Evolutionary conservation across 2,113 vertebrate species (phyloP).

Genomic region (Chrysochloris asiatica): DNA sequence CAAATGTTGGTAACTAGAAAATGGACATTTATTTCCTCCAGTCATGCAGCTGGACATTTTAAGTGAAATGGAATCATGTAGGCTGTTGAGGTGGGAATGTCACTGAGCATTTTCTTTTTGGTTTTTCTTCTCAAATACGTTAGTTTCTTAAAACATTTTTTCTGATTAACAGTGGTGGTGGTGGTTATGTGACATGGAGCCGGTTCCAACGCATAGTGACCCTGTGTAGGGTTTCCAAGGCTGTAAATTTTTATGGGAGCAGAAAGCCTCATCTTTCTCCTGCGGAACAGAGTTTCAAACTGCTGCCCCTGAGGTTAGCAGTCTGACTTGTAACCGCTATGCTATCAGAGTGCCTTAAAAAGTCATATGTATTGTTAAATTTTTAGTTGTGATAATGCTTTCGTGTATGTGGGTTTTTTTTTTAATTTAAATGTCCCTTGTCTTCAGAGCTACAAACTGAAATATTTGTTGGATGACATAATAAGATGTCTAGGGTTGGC

Average conservation of each 20-base stretch:
- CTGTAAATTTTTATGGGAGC: no score
- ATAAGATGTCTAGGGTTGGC: constrained; percentile 6
- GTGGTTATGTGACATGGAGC: no score
- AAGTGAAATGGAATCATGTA: neutral
- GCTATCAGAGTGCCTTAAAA: no score
- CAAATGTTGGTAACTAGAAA: constrained; percentile 1
- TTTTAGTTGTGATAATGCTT: neutral
- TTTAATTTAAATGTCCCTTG: neutral
- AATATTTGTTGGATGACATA: constrained; percentile 33
- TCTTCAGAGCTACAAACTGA: constrained; percentile 31
- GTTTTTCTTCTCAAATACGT: neutral
- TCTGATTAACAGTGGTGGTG: no score
- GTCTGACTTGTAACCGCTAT: no score
- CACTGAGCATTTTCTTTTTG: neutral
- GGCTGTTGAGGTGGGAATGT: neutral
- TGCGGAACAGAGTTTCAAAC: no score
- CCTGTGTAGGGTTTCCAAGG: no score
- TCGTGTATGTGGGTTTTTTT: neutral
- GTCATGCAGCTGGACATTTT: neutral
- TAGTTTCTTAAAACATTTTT: constrained; percentile 14
- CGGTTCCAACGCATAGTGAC: no score
- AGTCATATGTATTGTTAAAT: constrained; percentile 10
- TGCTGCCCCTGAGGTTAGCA: no score
- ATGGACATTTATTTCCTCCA: neutral
- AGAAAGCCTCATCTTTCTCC: no score